Conservation (phyloP, 1,140 invertebrate species). For the Onthophagus taurus region DNA sequence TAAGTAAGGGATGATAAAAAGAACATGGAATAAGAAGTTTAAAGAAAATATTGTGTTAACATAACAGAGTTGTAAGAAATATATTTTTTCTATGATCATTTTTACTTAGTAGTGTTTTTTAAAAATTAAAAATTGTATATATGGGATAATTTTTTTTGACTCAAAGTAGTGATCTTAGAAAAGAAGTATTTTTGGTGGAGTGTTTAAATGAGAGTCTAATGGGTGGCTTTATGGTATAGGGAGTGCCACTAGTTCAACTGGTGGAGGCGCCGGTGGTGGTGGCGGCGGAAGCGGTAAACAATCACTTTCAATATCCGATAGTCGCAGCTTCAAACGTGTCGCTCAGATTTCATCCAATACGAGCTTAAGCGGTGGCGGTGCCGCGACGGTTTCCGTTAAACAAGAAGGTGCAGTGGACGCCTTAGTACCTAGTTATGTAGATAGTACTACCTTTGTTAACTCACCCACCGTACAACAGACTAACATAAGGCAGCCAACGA, state of each 20-base stretch:
- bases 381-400: constrained; percentile 40
- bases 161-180: no score
- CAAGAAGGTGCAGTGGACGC: constrained; percentile 44
- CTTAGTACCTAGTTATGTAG: constrained; percentile 47
- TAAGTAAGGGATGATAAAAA: no score
- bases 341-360: constrained; percentile 27
- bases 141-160: no score
- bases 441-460: constrained; percentile 50
- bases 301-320: constrained; percentile 22
- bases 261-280: constrained; percentile 28
- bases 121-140: no score
- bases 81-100: no score
- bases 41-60: no score
- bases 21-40: no score
- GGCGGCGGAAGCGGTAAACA: constrained; percentile 22
- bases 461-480: constrained; percentile 43
- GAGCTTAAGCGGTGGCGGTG: constrained; percentile 22
- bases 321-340: constrained; percentile 29
- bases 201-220: no score
- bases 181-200: no score
- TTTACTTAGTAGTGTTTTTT: no score
- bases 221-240: constrained; percentile 26
- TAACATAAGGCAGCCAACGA: constrained; percentile 23
- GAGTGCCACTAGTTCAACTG: constrained; percentile 29
- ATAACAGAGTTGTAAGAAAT: no score